phyloP scores from a whole-genome alignment of 1,140 invertebrate genomes.

The Spodoptera frugiperda region DNA sequence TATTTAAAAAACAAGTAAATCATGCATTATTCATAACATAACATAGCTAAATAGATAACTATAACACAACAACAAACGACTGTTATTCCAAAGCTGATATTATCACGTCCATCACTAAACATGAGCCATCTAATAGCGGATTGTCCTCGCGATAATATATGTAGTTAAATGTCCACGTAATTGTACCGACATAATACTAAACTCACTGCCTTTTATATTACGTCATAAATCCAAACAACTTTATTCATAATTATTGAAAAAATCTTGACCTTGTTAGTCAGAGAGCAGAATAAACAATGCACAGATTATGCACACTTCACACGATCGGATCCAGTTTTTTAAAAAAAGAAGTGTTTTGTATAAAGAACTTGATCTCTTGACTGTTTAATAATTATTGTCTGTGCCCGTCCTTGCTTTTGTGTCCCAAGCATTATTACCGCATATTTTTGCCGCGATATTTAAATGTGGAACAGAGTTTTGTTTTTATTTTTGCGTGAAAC shows the following conservation, averaged over 20 bases:
- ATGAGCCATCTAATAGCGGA: neutral
- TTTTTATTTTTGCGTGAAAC: neutral
- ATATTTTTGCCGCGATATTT: conserved; percentile 32
- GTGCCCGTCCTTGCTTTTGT: conserved; percentile 43
- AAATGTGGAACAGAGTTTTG: conserved; percentile 22
- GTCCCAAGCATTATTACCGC: conserved; percentile 19
- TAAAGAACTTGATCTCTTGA: conserved; percentile 47
- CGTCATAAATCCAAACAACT: conserved; percentile 15
- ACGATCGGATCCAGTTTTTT: neutral
- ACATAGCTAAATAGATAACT: neutral
- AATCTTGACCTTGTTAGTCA: conserved; percentile 25
- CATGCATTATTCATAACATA: no score
- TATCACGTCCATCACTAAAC: neutral
- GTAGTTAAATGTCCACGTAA: neutral
- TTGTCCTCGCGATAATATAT: conserved; percentile 8
- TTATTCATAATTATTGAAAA: conserved; percentile 28
- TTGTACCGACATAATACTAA: neutral
- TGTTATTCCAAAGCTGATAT: no score
- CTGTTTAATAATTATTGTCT: conserved; percentile 38
- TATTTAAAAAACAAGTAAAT: no score
- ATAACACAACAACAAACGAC: neutral
- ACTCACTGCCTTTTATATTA: neutral
- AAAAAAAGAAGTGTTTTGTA: conserved; percentile 28
- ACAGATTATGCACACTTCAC: conserved; percentile 24
- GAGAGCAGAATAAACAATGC: conserved; percentile 35